Evolutionary conservation across 1,140 invertebrate species (phyloP).

Genomic region (Aporrectodea caliginosa): DNA sequence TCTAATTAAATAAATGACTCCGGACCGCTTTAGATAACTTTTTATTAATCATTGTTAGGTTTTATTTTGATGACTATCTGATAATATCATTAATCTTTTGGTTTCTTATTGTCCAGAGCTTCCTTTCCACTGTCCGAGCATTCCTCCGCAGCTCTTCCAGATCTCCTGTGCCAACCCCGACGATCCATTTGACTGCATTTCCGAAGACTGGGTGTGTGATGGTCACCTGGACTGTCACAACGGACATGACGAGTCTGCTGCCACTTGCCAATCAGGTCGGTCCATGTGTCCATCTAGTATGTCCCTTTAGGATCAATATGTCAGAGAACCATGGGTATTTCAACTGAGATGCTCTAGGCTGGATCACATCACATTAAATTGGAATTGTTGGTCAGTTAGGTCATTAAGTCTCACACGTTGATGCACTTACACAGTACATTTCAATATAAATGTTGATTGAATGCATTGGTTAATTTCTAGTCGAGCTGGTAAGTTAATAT

Average conservation of each 20-base stretch:
- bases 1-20: too few species aligned
- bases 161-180: neutral
- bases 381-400: neutral
- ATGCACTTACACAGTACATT: neutral
- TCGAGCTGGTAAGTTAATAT: too few species aligned
- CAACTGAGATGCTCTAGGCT: neutral
- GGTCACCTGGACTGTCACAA: slow-evolving; percentile 7
- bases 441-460: neutral
- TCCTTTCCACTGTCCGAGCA: neutral
- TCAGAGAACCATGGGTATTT: neutral
- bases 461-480: too few species aligned
- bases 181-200: slow-evolving; percentile 8
- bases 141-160: neutral
- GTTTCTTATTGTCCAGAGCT: neutral
- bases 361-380: neutral
- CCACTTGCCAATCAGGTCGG: slow-evolving; percentile 2
- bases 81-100: neutral
- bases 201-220: neutral
- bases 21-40: too few species aligned
- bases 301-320: neutral
- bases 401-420: neutral
- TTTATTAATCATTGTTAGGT: too few species aligned
- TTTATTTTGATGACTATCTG: too few species aligned
- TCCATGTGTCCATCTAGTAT: neutral
- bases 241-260: slow-evolving; percentile 1